Evolutionary conservation across 2,113 vertebrate genomes (phyloP).

Genomic region (Rhinoptilus africanus): DNA sequence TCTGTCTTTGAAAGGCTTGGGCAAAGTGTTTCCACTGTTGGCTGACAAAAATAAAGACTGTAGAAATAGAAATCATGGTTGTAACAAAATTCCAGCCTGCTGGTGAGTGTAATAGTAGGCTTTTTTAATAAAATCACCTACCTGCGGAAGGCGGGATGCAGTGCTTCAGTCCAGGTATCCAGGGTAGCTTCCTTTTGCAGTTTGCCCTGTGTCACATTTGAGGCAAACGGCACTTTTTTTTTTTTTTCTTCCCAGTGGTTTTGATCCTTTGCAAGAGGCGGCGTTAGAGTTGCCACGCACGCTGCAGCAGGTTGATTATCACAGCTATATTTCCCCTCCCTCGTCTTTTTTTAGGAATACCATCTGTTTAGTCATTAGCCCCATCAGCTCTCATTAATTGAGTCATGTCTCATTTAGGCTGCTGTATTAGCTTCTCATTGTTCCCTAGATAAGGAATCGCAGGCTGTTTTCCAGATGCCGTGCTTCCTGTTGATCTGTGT

Average conservation of each 20-base stretch:
- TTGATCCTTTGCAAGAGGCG: not conserved
- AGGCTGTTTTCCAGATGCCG: constrained; percentile 57
- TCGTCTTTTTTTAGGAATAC: constrained; percentile 60
- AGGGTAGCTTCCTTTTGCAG: not conserved
- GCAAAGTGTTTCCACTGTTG: not conserved
- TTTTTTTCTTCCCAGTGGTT: not conserved
- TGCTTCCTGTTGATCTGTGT: constrained; percentile 53
- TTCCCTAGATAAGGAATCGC: constrained; percentile 42
- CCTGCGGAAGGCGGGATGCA: not conserved
- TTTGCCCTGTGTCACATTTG: not conserved
- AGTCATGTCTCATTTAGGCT: constrained; percentile 69
- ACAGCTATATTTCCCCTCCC: constrained; percentile 50
- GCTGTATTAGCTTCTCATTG: constrained; percentile 59
- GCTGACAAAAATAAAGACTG: not conserved
- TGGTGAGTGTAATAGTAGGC: not conserved
- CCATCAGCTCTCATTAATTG: constrained; percentile 71
- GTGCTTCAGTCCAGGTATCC: not conserved
- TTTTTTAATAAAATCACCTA: not conserved
- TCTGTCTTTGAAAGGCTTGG: not conserved
- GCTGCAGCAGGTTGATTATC: constrained; percentile 47
- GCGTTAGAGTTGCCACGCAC: not conserved
- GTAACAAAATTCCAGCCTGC: not conserved
- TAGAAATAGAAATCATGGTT: not conserved
- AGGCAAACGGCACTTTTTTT: not conserved
- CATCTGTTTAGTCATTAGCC: constrained; percentile 74